These are phyloP conservation scores for Atractosteus spatula DNA, from an alignment of 2,113 vertebrate genomes.

Conservation along the genomic window DNA sequence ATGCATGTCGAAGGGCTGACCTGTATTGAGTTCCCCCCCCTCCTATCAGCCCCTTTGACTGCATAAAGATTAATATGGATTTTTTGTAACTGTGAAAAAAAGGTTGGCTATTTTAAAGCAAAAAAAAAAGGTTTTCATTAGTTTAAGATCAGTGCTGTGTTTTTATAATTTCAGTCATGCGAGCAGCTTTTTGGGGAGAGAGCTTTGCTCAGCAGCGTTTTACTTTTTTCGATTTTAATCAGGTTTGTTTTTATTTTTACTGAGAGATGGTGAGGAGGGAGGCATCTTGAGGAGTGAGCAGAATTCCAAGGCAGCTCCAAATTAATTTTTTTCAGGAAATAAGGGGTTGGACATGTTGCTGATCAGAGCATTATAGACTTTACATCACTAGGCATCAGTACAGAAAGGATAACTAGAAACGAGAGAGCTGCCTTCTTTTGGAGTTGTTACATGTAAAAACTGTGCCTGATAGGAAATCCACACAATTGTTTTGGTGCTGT, in stretches of 20 bases:
- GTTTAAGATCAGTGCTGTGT: constrained; percentile 74
- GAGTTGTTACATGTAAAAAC: constrained; percentile 75
- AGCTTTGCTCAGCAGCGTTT: constrained; percentile 75
- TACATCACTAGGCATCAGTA: constrained; percentile 76
- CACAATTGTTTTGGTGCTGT: constrained; percentile 95
- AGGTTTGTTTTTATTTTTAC: constrained; percentile 52
- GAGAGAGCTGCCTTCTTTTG: constrained; percentile 67
- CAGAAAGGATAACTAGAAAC: constrained; percentile 36
- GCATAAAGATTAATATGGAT: constrained; percentile 32
- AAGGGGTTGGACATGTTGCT: constrained; percentile 59
- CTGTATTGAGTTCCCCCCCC: constrained; percentile 57
- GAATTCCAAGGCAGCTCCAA: constrained; percentile 61
- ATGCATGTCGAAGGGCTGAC: constrained; percentile 63
- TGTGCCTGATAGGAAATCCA: constrained; percentile 96
- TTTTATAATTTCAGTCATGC: constrained; percentile 66
- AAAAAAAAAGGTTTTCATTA: constrained; percentile 66
- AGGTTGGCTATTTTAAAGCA: constrained; percentile 54
- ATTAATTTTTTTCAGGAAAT: constrained; percentile 60
- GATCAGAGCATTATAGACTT: constrained; percentile 64
- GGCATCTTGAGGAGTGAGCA: neutral
- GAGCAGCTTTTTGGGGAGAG: constrained; percentile 71
- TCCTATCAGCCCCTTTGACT: constrained; percentile 37
- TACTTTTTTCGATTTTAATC: constrained; percentile 69
- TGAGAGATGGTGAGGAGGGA: constrained; percentile 40
- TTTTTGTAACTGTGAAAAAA: constrained; percentile 65